Percentiles rank a stretch among this genome's conserved stretches.
phyloP scores from a whole-genome alignment of 2,888 invertebrate species.

The Tachina lurida region DNA sequence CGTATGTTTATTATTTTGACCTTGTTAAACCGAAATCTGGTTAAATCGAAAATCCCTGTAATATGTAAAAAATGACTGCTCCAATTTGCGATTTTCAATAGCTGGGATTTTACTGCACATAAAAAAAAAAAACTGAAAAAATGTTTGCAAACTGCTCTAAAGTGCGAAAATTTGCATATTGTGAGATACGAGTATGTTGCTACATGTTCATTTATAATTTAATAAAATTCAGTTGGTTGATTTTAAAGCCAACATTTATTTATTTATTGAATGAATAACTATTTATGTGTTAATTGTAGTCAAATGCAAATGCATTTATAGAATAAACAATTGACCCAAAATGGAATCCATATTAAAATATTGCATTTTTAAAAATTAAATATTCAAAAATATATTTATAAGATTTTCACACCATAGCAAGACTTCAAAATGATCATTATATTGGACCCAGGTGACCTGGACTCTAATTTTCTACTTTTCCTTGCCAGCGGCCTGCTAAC shows the following conservation, averaged over 20 bases:
- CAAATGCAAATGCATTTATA: conserved; percentile 8
- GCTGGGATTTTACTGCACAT: no score
- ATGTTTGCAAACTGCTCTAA: background rate
- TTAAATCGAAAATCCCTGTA: no score
- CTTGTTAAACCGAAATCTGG: no score
- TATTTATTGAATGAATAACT: conserved; percentile 20
- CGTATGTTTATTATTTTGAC: no score
- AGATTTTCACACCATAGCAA: no score
- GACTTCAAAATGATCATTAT: no score
- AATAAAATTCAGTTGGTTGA: conserved; percentile 46
- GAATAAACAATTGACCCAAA: background rate
- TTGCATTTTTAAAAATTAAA: background rate
- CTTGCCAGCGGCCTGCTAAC: no score
- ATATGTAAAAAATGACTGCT: no score
- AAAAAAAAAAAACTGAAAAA: background rate
- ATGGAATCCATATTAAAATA: background rate
- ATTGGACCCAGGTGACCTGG: no score
- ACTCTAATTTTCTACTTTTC: no score
- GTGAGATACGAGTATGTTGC: background rate
- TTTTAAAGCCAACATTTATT: conserved; percentile 35
- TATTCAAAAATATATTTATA: no score
- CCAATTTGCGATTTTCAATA: no score
- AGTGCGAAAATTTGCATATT: background rate
- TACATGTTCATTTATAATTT: conserved; percentile 56
- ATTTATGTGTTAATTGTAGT: conserved; percentile 53